phyloP scores from a whole-genome alignment of 2,113 vertebrate species.

The Dissostichus mawsoni region DNA sequence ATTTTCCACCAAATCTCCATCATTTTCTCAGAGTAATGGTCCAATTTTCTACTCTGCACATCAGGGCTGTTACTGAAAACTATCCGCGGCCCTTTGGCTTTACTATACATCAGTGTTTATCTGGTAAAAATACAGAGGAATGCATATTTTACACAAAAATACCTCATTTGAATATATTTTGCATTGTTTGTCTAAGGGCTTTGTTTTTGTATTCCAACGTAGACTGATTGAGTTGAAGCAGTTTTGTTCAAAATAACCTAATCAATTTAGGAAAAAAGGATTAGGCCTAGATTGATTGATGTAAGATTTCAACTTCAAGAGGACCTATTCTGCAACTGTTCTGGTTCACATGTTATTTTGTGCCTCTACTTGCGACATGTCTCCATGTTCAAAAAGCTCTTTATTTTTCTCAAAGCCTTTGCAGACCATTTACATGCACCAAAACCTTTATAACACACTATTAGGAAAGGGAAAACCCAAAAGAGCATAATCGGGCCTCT shows the following conservation, averaged over 20 bases:
- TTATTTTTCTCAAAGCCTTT: too few species aligned
- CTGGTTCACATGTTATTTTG: too few species aligned
- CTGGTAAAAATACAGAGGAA: slow-evolving; percentile 8
- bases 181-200: neutral
- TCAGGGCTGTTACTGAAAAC: slow-evolving; percentile 33
- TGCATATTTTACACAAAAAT: neutral
- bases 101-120: slow-evolving; percentile 11
- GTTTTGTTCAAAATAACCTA: neutral
- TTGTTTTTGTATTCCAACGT: neutral
- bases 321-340: too few species aligned
- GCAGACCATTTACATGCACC: too few species aligned
- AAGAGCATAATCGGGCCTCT: too few species aligned
- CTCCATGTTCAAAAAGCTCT: too few species aligned
- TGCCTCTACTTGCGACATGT: too few species aligned
- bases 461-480: too few species aligned
- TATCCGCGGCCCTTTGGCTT: slow-evolving; percentile 15
- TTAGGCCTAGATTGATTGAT: neutral
- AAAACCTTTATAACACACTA: too few species aligned
- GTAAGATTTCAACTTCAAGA: neutral
- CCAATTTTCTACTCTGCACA: slow-evolving; percentile 61
- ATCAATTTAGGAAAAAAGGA: neutral
- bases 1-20: slow-evolving; percentile 50
- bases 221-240: neutral
- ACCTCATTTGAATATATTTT: slow-evolving; percentile 3
- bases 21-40: slow-evolving; percentile 51